Base-by-base conservation (phyloP, 2,888 invertebrate genomes). In the Chrysolina americana region DNA sequence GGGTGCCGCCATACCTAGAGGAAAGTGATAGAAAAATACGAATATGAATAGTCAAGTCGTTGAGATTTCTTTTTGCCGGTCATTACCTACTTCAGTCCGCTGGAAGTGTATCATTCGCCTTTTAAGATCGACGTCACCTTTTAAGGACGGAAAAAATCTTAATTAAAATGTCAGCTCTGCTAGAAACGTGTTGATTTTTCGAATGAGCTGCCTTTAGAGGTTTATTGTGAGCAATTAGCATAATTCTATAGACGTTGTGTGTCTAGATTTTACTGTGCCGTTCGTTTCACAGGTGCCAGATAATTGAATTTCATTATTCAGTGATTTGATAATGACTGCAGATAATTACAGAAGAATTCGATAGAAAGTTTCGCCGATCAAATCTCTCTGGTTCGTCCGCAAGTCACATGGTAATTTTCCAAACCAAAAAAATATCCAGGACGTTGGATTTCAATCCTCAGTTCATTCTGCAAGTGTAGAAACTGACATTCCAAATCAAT, bases 11-110 rank as follows among this genome's bases (percentile, higher is more conserved):
- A 50, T 59, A 63, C 56, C 68, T 68, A 71, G 74, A 59, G 59
- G 71, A 78, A 76, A 79, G 78, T 78, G 78, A 75, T 74, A 78
- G 79, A 79, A 78, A 79, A 78, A 79, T 78, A 78, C 76, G 75
- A 76, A 76, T 79, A 78, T 79, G 77, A 76, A 76, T 77, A 73
- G 71, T 70, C 68, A 78, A 78, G 63, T 50, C 59, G 69, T 74
- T 19, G 70, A 59, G 70, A 72, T 71, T 73, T 71, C 65, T 76
- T 76, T 78, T 77, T 72, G 23, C 17, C 70, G 68, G 8, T 36
- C 36, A 8, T 36, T 36, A 36, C 36, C n/a, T n/a, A 5, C 2
- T 36, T 0, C 62, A 62, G 41, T 68, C 48, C 41, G 41, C 56
- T 65, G 53, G 70, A 74, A 70, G 19, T 74, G 70, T 75, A 71